Conservation (phyloP, 2,797 vertebrate genomes). For the Pantherophis vulpinus region DNA sequence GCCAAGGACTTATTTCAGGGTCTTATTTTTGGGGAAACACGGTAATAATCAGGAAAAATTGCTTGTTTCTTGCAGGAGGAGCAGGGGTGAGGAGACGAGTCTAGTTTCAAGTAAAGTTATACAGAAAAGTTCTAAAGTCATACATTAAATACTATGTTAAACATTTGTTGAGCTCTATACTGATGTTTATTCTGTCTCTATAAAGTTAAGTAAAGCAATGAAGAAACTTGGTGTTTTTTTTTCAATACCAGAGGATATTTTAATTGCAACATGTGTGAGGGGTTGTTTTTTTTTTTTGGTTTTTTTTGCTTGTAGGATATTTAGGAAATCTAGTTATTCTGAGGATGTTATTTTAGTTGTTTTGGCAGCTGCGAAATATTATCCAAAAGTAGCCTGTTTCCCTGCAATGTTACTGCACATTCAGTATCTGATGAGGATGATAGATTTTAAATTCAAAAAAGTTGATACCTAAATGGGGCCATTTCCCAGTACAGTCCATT, state of each 20-base stretch:
- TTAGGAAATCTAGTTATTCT: constrained; percentile 5
- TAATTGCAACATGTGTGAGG: constrained; percentile 1
- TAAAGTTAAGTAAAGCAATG: not conserved
- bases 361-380: not conserved
- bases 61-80: not conserved
- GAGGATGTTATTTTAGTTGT: constrained; percentile 10
- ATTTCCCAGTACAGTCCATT: not conserved
- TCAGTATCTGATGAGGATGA: not conserved
- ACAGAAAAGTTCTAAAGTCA: not conserved
- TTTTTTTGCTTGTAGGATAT: not conserved
- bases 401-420: not conserved
- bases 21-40: no score
- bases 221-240: not conserved
- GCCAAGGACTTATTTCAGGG: no score
- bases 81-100: not conserved
- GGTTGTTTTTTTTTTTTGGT: not conserved
- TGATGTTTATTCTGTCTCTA: not conserved
- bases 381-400: not conserved
- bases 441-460: not conserved
- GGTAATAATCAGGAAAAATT: not conserved
- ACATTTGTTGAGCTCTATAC: not conserved
- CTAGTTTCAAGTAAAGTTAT: not conserved
- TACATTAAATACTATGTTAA: not conserved
- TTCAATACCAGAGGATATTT: not conserved
- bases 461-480: not conserved